These are phyloP conservation scores for Hirudinaria manillensis DNA, from an alignment of 2,888 invertebrate genomes.

Conservation along the genomic window DNA sequence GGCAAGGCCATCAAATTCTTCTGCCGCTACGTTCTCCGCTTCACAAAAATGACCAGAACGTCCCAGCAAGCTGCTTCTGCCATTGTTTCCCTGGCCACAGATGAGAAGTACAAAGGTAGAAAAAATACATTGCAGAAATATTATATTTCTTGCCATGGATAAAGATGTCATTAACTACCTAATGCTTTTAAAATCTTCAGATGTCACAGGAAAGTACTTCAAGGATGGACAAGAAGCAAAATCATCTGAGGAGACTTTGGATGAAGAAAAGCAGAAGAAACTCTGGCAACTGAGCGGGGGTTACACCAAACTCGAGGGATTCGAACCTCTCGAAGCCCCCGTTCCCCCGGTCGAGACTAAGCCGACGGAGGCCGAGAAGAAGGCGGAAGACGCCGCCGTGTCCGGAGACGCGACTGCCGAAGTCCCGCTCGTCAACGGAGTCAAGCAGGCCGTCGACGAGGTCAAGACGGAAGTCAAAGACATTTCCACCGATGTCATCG, in stretches of 20 bases:
- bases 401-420: slow-evolving; percentile 20
- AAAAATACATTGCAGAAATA: neutral
- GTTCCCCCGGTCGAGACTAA: slow-evolving; percentile 41
- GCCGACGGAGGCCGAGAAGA: slow-evolving; percentile 34
- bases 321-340: slow-evolving; percentile 44
- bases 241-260: slow-evolving; percentile 44
- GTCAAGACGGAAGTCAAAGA: slow-evolving; percentile 26
- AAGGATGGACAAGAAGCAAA: slow-evolving; percentile 41
- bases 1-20: slow-evolving; percentile 42
- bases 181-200: slow-evolving; percentile 30
- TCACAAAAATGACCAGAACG: slow-evolving; percentile 42
- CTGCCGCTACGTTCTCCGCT: slow-evolving; percentile 41
- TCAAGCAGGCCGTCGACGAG: slow-evolving; percentile 27
- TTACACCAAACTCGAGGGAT: slow-evolving; percentile 45
- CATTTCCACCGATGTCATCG: slow-evolving; percentile 11
- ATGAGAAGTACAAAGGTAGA: slow-evolving; percentile 45
- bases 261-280: slow-evolving; percentile 46
- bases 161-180: neutral
- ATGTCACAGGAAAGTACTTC: slow-evolving; percentile 45
- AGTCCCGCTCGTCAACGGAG: slow-evolving; percentile 22
- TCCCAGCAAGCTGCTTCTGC: slow-evolving; percentile 42
- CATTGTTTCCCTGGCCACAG: slow-evolving; percentile 42
- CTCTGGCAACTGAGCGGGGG: slow-evolving; percentile 46
- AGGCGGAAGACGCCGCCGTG: slow-evolving; percentile 29
- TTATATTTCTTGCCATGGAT: neutral